These are phyloP conservation scores for Phalera bucephala DNA, from an alignment of 2,888 invertebrate genomes.

Conservation along the genomic window DNA sequence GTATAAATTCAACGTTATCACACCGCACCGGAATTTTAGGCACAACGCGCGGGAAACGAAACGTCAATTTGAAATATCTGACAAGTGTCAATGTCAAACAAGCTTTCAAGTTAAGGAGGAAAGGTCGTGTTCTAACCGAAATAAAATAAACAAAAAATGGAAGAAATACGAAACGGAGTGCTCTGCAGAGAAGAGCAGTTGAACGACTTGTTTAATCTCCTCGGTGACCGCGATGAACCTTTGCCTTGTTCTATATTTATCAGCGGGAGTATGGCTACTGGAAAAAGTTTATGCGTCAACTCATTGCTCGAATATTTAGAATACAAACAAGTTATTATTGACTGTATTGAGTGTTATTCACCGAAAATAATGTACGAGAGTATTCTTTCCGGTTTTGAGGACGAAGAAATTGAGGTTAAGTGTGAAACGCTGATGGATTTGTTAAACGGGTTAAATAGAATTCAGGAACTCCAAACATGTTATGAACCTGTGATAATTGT, in stretches of 20 bases:
- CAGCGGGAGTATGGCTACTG: slow-evolving; percentile 92
- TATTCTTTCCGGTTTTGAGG: slow-evolving; percentile 84
- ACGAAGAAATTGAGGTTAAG: slow-evolving; percentile 68
- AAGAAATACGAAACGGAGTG: slow-evolving; percentile 69
- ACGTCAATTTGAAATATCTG: slow-evolving; percentile 21
- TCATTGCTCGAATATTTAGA: slow-evolving; percentile 82
- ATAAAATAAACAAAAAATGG: slow-evolving; percentile 60
- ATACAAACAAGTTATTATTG: slow-evolving; percentile 85
- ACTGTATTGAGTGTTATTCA: slow-evolving; percentile 92
- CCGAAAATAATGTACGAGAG: slow-evolving; percentile 90
- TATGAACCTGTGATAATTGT: slow-evolving; percentile 84
- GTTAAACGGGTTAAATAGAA: slow-evolving; percentile 68
- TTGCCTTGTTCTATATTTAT: slow-evolving; percentile 88
- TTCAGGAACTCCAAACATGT: slow-evolving; percentile 43
- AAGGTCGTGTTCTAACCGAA: slow-evolving; percentile 2
- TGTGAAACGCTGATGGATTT: slow-evolving; percentile 89
- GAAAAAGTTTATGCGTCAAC: slow-evolving; percentile 89
- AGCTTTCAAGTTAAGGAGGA: background rate
- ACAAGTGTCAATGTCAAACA: slow-evolving; percentile 17
- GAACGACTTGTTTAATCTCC: slow-evolving; percentile 69
- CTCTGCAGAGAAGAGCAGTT: slow-evolving; percentile 78
- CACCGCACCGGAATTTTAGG: slow-evolving; percentile 25
- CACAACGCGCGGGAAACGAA: slow-evolving; percentile 23
- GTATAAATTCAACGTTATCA: slow-evolving; percentile 27
- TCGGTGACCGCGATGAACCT: slow-evolving; percentile 83